Percentiles rank a stretch among this genome's conserved stretches.
Evolutionary conservation across 2,888 invertebrate species (phyloP).

Genomic region (Spicauda simplicius): DNA sequence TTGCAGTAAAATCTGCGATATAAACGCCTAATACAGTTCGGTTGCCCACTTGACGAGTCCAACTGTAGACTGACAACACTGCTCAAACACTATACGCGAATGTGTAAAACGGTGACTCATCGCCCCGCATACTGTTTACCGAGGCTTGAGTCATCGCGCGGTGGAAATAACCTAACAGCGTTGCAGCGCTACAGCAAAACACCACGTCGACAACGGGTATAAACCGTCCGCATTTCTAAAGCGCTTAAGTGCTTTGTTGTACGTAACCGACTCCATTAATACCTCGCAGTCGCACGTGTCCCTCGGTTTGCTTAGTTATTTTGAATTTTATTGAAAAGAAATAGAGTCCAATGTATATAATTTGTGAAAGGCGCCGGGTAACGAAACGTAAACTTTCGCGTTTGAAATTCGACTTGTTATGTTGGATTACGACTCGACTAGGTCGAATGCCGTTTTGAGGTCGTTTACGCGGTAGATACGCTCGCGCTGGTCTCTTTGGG

Average conservation of each 20-base stretch:
- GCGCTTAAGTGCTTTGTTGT: slow-evolving; percentile 71
- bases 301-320: slow-evolving; percentile 54
- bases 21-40: slow-evolving; percentile 74
- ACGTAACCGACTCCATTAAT: slow-evolving; percentile 78
- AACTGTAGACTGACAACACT: slow-evolving; percentile 83
- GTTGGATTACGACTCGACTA: slow-evolving; percentile 80
- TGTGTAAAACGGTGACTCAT: slow-evolving; percentile 85
- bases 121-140: slow-evolving; percentile 85
- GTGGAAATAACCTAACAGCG: slow-evolving; percentile 64
- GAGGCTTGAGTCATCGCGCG: slow-evolving; percentile 82
- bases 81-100: slow-evolving; percentile 84
- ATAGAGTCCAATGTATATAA: slow-evolving; percentile 54
- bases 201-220: slow-evolving; percentile 46
- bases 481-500: slow-evolving; percentile 39
- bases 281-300: slow-evolving; percentile 83
- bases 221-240: slow-evolving; percentile 55
- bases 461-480: slow-evolving; percentile 73
- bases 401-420: slow-evolving; percentile 78
- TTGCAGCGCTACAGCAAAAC: slow-evolving; percentile 66
- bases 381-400: slow-evolving; percentile 80
- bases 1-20: slow-evolving; percentile 76
- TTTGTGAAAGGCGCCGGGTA: slow-evolving; percentile 49
- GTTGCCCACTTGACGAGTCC: slow-evolving; percentile 75
- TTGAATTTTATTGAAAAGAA: slow-evolving; percentile 51
- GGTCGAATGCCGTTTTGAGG: slow-evolving; percentile 83